These are phyloP conservation scores for Oxyura jamaicensis DNA, from an alignment of 2,113 vertebrate genomes.

Conservation along the genomic window DNA sequence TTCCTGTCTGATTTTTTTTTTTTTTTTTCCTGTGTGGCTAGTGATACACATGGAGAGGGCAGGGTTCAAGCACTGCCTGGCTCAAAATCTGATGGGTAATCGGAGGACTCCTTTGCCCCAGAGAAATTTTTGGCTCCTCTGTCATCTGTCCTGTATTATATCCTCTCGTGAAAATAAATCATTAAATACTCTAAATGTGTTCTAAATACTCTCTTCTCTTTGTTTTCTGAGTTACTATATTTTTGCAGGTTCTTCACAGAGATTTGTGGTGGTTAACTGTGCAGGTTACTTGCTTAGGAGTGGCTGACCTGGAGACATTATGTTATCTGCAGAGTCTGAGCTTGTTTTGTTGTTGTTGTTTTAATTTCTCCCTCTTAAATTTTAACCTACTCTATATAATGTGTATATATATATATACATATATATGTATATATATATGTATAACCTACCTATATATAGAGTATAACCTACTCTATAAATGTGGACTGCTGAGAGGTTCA, in stretches of 20 bases:
- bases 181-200: neutral
- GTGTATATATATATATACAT: too few species aligned
- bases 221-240: neutral
- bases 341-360: neutral
- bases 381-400: neutral
- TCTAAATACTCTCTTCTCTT: neutral
- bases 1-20: neutral
- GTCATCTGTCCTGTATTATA: neutral
- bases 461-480: neutral
- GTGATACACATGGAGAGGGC: neutral
- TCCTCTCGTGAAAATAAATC: neutral
- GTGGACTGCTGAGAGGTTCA: neutral
- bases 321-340: neutral
- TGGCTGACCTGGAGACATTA: neutral
- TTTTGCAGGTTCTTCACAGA: neutral
- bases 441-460: too few species aligned
- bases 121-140: neutral
- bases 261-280: neutral
- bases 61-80: neutral
- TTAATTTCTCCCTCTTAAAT: neutral
- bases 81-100: neutral
- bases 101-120: rapidly evolving
- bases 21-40: neutral
- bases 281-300: neutral
- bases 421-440: too few species aligned